Conservation (phyloP, 2,113 vertebrate genomes). For the Indri indri region DNA sequence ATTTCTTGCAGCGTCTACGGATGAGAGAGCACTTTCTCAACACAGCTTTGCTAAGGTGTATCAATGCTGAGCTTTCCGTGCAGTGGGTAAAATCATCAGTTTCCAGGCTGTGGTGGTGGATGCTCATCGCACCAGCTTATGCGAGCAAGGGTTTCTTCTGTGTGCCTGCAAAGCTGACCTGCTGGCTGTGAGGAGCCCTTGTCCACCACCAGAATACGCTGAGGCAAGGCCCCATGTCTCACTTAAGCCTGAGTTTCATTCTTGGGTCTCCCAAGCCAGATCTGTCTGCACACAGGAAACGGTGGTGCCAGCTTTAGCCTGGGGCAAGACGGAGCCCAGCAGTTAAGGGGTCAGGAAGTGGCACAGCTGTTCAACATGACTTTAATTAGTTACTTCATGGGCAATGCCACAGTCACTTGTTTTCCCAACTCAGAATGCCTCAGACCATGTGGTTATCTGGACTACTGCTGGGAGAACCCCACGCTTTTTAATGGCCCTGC, state of each 20-base stretch:
- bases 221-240: accelerated
- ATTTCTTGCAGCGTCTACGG: background rate
- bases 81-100: background rate
- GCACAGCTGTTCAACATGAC: accelerated
- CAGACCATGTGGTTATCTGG: background rate
- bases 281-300: no score
- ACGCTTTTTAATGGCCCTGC: accelerated
- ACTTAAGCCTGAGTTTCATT: background rate
- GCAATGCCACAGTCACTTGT: background rate
- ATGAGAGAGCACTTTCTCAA: no score
- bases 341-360: background rate
- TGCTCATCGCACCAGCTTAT: background rate
- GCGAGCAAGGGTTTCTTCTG: background rate
- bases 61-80: no score
- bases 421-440: background rate
- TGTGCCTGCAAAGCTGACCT: background rate
- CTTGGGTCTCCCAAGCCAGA: background rate
- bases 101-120: background rate
- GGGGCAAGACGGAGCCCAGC: background rate
- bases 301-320: background rate
- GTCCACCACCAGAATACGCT: background rate
- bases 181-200: background rate
- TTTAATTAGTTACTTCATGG: background rate
- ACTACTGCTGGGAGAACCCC: background rate
- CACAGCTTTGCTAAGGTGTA: background rate